phyloP scores from a whole-genome alignment of 2,888 invertebrate species.

The Margaritifera margaritifera region DNA sequence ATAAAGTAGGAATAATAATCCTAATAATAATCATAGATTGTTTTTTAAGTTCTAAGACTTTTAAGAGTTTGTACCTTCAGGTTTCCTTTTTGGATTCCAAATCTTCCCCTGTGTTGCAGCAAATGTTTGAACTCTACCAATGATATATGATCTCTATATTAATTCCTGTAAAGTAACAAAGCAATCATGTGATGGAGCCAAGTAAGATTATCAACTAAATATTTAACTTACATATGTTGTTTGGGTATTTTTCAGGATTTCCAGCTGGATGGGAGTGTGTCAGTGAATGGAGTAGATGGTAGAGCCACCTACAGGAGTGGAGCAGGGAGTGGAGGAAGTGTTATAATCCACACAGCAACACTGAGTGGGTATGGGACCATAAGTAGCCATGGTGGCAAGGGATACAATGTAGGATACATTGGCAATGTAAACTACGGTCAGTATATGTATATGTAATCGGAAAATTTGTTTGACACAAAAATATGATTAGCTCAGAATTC shows the following conservation, averaged over 20 bases:
- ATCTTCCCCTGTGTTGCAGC: too few species aligned
- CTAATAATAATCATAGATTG: too few species aligned
- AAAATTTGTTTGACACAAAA: too few species aligned
- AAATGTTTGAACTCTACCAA: too few species aligned
- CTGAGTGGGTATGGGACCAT: constrained; percentile 46
- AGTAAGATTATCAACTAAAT: too few species aligned
- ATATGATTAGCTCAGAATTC: not conserved
- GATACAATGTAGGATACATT: constrained; percentile 1
- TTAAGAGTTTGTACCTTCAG: too few species aligned
- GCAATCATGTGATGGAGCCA: too few species aligned
- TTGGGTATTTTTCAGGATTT: constrained; percentile 28
- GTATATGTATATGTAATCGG: not conserved
- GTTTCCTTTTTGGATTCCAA: too few species aligned
- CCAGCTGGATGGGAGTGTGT: constrained; percentile 42
- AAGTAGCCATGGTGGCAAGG: constrained; percentile 47
- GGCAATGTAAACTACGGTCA: constrained; percentile 2
- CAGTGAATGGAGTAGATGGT: constrained; percentile 34
- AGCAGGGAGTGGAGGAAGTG: constrained; percentile 54
- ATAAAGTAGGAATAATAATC: too few species aligned
- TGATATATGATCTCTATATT: too few species aligned
- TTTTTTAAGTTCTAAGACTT: too few species aligned
- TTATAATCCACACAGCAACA: constrained; percentile 32
- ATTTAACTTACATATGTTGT: not conserved
- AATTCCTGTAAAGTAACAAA: too few species aligned
- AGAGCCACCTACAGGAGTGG: constrained; percentile 28